Conservation (phyloP, 2,113 vertebrate species). For the Seriola quinqueradiata region DNA sequence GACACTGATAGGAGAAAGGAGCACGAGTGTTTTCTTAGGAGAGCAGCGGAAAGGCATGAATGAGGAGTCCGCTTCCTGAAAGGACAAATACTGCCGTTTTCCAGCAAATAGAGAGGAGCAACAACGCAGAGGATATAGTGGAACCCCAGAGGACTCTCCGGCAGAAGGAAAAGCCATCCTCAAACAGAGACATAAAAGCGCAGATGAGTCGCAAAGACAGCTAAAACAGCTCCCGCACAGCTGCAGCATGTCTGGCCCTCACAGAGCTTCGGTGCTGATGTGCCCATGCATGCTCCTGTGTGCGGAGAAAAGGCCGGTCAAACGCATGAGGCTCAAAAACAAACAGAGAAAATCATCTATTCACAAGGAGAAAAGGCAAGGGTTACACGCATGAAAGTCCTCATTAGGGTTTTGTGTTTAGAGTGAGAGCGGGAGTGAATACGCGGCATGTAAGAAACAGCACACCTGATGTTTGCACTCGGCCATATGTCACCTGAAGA, state of each 20-base stretch:
- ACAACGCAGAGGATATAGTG: slow-evolving; percentile 54
- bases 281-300: slow-evolving; percentile 57
- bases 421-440: slow-evolving; percentile 11
- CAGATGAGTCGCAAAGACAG: slow-evolving; percentile 64
- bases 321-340: slow-evolving; percentile 40
- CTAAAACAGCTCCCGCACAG: slow-evolving; percentile 50
- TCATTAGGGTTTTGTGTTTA: slow-evolving; percentile 21
- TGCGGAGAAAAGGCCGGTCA: not conserved
- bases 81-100: slow-evolving; percentile 60
- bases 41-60: slow-evolving; percentile 48
- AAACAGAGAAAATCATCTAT: slow-evolving; percentile 36
- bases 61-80: slow-evolving; percentile 36
- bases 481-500: slow-evolving; percentile 46
- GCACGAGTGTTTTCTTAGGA: slow-evolving; percentile 60
- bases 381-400: slow-evolving; percentile 5
- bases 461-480: slow-evolving; percentile 31
- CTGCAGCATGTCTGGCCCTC: slow-evolving; percentile 33
- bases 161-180: slow-evolving; percentile 80
- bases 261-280: slow-evolving; percentile 43
- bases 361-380: slow-evolving; percentile 25
- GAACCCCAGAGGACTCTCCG: slow-evolving; percentile 61
- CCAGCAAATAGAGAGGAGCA: slow-evolving; percentile 58
- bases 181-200: slow-evolving; percentile 68
- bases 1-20: slow-evolving; percentile 46
- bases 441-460: slow-evolving; percentile 21